Base-by-base conservation (phyloP, 1,140 invertebrate species). In the Drosophila tropicalis region DNA sequence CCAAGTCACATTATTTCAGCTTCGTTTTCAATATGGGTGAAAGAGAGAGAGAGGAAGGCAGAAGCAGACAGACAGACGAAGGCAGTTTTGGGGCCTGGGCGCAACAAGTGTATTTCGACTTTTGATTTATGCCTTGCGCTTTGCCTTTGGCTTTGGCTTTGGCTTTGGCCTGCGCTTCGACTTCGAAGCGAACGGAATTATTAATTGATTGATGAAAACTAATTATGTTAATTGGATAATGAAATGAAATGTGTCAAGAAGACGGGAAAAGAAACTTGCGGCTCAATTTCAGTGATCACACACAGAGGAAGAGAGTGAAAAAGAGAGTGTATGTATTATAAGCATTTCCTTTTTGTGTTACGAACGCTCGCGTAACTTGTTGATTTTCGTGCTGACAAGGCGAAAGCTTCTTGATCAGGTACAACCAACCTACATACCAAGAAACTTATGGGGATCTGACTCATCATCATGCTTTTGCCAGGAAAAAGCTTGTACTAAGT, bases 131-230 rank as follows among this genome's bases (percentile, higher is more conserved):
- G 82, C 75, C 76, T 81, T 81, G 80, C 77, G 84, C 68, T 67
- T 65, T 67, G 56, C 56, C 41, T 36, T 44, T 13, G 54, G 15
- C 13, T 61, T 39, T 64, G 54, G 15, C 13, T 61, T 39, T 64
- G 69, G 41, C 74, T 62, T 71, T 56, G 44, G 70, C 62, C 25
- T 34, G 54, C 34, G 72, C 57, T 62, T 65, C 47, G 60, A 76
- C 58, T 69, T 61, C 40, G 22, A 62, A 36, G 71, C 57, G 83
- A 78, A 57, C 75, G 76, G 84, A 80, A 89, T 87, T 87, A 89
- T 78, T 89, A 89, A 87, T 89, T 87, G 84, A 84, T 84, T 89
- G 84, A 87, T 87, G 84, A 90, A 78, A 87, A 84, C 84, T 87
- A 87, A 87, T 89, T 87, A 87, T 87, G 84, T 81, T 87, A 87